phyloP scores from a whole-genome alignment of 2,113 vertebrate genomes.

The Columba janthina region DNA sequence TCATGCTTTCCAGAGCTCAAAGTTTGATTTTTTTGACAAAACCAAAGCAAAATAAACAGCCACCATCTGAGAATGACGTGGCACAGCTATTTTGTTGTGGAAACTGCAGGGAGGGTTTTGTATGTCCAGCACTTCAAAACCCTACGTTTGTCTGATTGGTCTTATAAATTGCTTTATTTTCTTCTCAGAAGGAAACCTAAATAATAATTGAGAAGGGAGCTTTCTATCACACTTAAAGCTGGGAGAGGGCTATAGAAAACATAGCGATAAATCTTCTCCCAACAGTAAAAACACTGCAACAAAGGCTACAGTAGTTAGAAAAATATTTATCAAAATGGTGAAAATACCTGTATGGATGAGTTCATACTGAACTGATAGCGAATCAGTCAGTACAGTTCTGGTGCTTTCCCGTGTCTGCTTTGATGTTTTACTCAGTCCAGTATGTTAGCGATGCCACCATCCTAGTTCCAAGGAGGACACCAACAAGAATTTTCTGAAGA shows the following conservation, averaged over 20 bases:
- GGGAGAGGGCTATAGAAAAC: not conserved
- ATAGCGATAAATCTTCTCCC: not conserved
- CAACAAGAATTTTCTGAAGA: not conserved
- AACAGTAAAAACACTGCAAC: not conserved
- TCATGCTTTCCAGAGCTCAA: not conserved
- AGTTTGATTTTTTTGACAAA: not conserved
- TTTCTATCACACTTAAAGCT: constrained; percentile 5
- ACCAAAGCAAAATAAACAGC: not conserved
- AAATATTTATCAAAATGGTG: constrained; percentile 9
- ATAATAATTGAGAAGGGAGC: constrained; percentile 23
- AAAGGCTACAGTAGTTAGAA: not conserved
- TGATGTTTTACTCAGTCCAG: not conserved
- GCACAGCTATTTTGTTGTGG: not conserved
- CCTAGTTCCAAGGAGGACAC: not conserved
- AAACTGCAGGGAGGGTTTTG: not conserved
- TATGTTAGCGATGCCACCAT: not conserved
- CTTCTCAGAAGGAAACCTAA: constrained; percentile 21
- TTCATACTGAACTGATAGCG: not conserved
- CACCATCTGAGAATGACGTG: not conserved
- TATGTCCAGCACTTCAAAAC: constrained; percentile 29
- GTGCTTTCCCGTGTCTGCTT: not conserved
- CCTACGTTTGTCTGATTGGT: constrained; percentile 43
- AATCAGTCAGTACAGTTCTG: not conserved
- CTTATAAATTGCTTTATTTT: constrained; percentile 45
- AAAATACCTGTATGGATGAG: not conserved